A percentile compares a stretch with the other conserved stretches of the same genome.
Evolutionary conservation across 2,113 vertebrate species (phyloP).

Genomic region (Amazona vittata): DNA sequence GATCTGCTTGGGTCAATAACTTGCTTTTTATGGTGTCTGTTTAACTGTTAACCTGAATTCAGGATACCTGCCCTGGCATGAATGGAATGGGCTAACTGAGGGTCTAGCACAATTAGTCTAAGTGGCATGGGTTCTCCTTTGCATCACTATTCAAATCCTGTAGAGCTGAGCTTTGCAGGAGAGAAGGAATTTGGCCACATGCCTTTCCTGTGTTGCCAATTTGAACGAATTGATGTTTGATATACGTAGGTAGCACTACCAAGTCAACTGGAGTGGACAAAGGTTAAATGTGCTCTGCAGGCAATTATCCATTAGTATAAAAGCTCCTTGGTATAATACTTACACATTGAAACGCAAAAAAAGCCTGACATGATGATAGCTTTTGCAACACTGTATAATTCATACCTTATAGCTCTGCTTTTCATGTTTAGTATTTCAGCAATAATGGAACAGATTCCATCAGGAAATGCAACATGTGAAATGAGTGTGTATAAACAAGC

Average conservation of each 20-base stretch:
- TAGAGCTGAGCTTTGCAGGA: slow-evolving; percentile 1
- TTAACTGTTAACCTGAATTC: background rate
- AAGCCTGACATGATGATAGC: background rate
- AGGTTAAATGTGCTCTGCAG: slow-evolving; percentile 29
- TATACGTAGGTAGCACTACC: background rate
- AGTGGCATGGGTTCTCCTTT: background rate
- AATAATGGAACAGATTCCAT: background rate
- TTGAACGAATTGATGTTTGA: background rate
- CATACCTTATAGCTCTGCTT: background rate
- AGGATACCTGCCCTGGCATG: background rate
- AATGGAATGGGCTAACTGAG: background rate
- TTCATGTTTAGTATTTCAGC: slow-evolving; percentile 1
- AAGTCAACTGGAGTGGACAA: background rate
- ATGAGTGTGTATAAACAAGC: background rate
- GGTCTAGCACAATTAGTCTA: background rate
- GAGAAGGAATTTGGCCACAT: background rate
- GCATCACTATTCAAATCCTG: background rate
- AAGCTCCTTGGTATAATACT: slow-evolving; percentile 36
- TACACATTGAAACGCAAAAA: background rate
- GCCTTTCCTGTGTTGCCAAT: background rate
- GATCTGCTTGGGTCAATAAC: background rate
- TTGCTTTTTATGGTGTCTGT: background rate
- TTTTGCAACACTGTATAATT: slow-evolving; percentile 28
- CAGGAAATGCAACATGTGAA: background rate
- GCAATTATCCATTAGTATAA: slow-evolving; percentile 51